These are phyloP conservation scores for Temnothorax ravouxi DNA, from an alignment of 2,888 invertebrate species.

Conservation along the genomic window DNA sequence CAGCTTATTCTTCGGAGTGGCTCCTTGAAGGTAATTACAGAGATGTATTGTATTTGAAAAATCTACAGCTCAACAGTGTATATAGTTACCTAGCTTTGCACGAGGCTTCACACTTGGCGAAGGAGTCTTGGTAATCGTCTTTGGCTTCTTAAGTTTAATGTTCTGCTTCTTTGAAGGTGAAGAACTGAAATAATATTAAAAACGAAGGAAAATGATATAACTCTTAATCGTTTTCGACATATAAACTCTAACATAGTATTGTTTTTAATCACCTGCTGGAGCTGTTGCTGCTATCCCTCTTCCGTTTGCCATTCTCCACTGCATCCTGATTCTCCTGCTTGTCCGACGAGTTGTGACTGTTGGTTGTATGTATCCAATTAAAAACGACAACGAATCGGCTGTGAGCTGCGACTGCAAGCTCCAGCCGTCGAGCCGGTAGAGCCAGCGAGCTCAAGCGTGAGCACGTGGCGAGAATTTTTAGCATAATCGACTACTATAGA, in stretches of 20 bases:
- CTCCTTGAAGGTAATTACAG: slow-evolving; percentile 34
- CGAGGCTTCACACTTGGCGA: slow-evolving; percentile 49
- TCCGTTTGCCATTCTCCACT: slow-evolving; percentile 74
- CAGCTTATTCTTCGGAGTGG: slow-evolving; percentile 57
- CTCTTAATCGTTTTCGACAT: neutral
- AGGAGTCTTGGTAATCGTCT: slow-evolving; percentile 47
- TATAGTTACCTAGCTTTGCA: slow-evolving; percentile 52
- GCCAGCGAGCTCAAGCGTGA: slow-evolving; percentile 42
- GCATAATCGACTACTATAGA: slow-evolving; percentile 63
- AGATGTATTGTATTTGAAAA: neutral
- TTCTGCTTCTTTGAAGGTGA: slow-evolving; percentile 69
- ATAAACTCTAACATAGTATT: neutral
- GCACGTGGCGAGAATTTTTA: slow-evolving; percentile 62
- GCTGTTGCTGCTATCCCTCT: slow-evolving; percentile 70
- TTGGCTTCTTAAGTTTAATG: slow-evolving; percentile 39
- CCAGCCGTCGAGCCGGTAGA: slow-evolving; percentile 45
- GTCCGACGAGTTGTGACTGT: slow-evolving; percentile 65
- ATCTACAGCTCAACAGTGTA: slow-evolving; percentile 4
- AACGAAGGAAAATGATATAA: slow-evolving; percentile 2
- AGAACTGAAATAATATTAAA: slow-evolving; percentile 19
- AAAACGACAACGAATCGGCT: slow-evolving; percentile 64
- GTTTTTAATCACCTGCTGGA: slow-evolving; percentile 68
- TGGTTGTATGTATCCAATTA: slow-evolving; percentile 73
- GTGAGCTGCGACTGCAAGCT: slow-evolving; percentile 1
- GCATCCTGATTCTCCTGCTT: slow-evolving; percentile 62